Conservation (phyloP, 2,113 vertebrate species). For the Alligator sinensis region DNA sequence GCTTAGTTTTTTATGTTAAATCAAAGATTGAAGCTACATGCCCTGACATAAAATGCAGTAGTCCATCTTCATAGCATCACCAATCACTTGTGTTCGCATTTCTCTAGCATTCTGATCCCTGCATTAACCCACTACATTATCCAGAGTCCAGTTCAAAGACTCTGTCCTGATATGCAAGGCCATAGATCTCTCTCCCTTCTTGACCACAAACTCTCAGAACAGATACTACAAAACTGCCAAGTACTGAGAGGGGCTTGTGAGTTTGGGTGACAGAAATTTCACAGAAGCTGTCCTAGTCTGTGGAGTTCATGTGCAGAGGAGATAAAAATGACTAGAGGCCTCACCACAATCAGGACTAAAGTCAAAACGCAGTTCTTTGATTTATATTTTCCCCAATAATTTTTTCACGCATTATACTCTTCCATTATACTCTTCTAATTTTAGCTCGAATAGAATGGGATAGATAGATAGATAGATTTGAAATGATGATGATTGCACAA, state of each 20-base stretch:
- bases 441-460: background rate
- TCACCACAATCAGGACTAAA: slow-evolving; percentile 35
- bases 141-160: background rate
- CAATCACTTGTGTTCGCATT: background rate
- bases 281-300: background rate
- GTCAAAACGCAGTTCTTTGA: slow-evolving; percentile 40
- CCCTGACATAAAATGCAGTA: background rate
- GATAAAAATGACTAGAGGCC: slow-evolving; percentile 32
- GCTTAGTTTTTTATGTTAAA: background rate
- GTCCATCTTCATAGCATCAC: background rate
- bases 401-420: background rate
- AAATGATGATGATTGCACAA: background rate
- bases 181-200: slow-evolving; percentile 14
- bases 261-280: slow-evolving; percentile 11
- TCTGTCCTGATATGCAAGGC: background rate
- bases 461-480: too few species aligned
- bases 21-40: background rate
- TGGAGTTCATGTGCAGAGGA: slow-evolving; percentile 19
- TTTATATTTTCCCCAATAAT: slow-evolving; percentile 59
- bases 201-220: background rate
- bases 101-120: background rate
- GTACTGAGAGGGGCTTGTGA: slow-evolving; percentile 30
- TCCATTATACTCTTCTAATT: background rate
- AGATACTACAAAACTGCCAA: background rate
- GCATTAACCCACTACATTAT: background rate